Base-by-base conservation (phyloP, 2,888 invertebrate species). In the Tricholauxania praeusta region DNA sequence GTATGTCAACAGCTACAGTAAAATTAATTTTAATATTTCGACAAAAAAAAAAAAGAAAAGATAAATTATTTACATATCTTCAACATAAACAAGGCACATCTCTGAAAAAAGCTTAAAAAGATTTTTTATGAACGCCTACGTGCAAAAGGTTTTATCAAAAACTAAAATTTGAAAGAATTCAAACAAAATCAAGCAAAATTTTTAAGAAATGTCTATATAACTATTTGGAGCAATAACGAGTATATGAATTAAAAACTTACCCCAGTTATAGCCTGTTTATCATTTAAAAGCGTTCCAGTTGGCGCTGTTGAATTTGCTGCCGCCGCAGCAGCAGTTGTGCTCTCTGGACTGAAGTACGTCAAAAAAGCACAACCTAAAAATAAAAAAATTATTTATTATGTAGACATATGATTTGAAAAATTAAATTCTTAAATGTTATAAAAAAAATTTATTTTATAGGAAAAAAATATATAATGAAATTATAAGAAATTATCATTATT, bases 191-290 rank as follows among this genome's bases (percentile, higher is more conserved):
- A 59, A 17, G 28, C 59, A 39, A n/a, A 28, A 12, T 70, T 57
- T 72, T 63, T 39, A 55, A 19, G 60, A 51, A 69, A 51, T 48
- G 48, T 17, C 64, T 74, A 67, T 73, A 55, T 60, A 53, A 52
- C 71, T 68, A 12, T 57, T 6, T 59, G 19, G 22, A 22, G 28
- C 17, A 60, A 60, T 15, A 22, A 39, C 15, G 19, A 14, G 28
- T 47, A 53, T 47, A 59, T 19, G 49, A 60, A 39, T 47, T 15
- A 77, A 75, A 78, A 79, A 93, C 97, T 96, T 88, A 98, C 94
- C 96, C 98, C 98, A 89, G 97, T 96, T 90, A 98, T 91, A 88
- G 97, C 97, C 91, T 97, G 95, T 92, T 98, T 97, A 90, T 98
- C 98, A 92, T 98, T 98, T 87, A 98, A 93, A 63, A 83, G 80